Percentiles rank a stretch among this genome's conserved stretches.
Evolutionary conservation across 2,113 vertebrate genomes (phyloP).

Genomic region (Festucalex cinctus): DNA sequence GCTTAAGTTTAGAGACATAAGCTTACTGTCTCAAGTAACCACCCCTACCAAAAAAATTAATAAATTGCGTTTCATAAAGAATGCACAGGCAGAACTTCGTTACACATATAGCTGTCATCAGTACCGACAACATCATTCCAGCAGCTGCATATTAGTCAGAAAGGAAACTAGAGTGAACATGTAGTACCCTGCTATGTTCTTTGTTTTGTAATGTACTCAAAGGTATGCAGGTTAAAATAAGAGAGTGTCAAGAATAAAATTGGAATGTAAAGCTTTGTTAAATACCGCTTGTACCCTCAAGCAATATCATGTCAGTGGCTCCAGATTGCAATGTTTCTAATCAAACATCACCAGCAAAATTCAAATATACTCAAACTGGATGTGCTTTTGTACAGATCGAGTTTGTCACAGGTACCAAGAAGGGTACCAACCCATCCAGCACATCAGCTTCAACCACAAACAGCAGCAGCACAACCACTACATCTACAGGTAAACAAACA

Average conservation of each 20-base stretch:
- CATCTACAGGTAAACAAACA: slow-evolving; percentile 80
- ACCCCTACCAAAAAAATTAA: neutral
- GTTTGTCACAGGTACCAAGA: slow-evolving; percentile 97
- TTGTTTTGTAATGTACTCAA: neutral
- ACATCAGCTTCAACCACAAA: slow-evolving; percentile 81
- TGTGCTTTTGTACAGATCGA: slow-evolving; percentile 80
- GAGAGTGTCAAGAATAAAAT: neutral
- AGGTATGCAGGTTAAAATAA: neutral
- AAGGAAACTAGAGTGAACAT: slow-evolving; percentile 38
- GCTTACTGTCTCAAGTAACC: neutral
- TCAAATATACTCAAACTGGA: neutral
- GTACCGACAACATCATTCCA: slow-evolving; percentile 5
- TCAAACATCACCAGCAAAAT: neutral
- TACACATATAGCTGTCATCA: slow-evolving; percentile 14
- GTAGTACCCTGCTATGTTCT: neutral
- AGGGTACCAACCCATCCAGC: slow-evolving; percentile 82
- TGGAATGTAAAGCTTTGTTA: neutral
- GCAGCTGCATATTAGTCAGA: slow-evolving; percentile 8
- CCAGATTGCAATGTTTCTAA: neutral
- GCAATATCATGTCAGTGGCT: neutral
- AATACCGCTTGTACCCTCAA: neutral
- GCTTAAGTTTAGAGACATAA: slow-evolving; percentile 7
- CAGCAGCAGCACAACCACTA: slow-evolving; percentile 78
- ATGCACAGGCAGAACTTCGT: neutral
- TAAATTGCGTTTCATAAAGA: neutral